Conservation (phyloP, 1,140 invertebrate genomes). For the Scaptodrosophila lebanonensis region DNA sequence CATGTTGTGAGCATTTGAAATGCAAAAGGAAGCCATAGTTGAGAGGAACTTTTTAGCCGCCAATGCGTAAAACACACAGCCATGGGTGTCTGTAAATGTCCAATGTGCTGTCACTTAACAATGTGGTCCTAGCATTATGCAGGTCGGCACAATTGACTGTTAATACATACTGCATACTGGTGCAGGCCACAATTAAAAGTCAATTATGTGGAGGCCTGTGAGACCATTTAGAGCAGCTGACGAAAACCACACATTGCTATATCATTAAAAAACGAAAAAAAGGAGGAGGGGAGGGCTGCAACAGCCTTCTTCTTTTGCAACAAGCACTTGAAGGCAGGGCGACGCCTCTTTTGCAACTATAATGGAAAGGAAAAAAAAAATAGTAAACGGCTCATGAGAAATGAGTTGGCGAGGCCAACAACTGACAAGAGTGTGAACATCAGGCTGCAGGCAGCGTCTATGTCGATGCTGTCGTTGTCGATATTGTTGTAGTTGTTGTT, state of each 20-base stretch:
- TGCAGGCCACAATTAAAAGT: conserved; percentile 63
- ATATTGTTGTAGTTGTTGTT: conserved; percentile 3
- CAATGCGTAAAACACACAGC: conserved; percentile 24
- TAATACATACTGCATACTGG: conserved; percentile 24
- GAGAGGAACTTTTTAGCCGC: conserved; percentile 8
- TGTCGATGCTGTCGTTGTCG: conserved; percentile 2
- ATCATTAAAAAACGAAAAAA: too few species aligned
- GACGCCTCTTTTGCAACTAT: too few species aligned
- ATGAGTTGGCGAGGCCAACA: conserved; percentile 4
- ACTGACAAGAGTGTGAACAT: conserved; percentile 42
- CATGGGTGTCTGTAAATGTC: too few species aligned
- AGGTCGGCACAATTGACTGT: conserved; percentile 46
- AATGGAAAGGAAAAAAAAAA: too few species aligned
- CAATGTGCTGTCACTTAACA: too few species aligned
- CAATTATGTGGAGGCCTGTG: conserved; percentile 42
- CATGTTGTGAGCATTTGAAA: conserved; percentile 22
- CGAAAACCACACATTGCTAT: too few species aligned
- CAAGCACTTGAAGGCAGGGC: too few species aligned
- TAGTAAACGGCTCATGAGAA: conserved; percentile 3
- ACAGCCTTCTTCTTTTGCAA: too few species aligned
- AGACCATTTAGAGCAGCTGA: too few species aligned
- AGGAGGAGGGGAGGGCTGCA: too few species aligned
- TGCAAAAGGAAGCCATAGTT: conserved; percentile 22
- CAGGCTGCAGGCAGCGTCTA: conserved; percentile 27
- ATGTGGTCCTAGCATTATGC: too few species aligned